Evolutionary conservation across 2,888 invertebrate species (phyloP).

Genomic region (Aphodius granarius): DNA sequence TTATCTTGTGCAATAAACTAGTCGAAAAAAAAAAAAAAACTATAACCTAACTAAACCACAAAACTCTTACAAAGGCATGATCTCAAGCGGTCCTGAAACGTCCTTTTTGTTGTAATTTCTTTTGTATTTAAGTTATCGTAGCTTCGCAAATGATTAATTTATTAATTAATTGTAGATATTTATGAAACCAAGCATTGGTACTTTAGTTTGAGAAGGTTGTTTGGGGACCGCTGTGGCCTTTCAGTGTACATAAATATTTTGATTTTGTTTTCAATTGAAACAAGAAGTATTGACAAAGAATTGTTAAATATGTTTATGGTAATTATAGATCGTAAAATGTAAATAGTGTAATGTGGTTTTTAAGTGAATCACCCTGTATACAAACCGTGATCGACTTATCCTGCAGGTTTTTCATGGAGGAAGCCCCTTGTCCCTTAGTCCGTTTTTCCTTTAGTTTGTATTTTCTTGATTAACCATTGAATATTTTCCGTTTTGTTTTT

Average conservation of each 20-base stretch:
- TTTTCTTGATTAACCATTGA: conserved; percentile 24
- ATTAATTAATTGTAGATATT: neutral
- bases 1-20: conserved; percentile 11
- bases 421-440: conserved; percentile 5
- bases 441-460: conserved; percentile 30
- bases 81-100: neutral
- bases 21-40: neutral
- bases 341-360: neutral
- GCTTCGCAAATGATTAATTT: neutral
- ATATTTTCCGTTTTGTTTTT: neutral
- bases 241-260: neutral
- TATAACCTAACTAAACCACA: neutral
- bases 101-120: neutral
- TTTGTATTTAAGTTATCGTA: neutral
- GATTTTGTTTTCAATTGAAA: neutral
- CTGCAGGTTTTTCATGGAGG: neutral
- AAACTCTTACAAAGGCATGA: neutral
- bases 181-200: neutral
- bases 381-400: conserved; percentile 3
- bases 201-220: neutral
- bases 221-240: neutral
- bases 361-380: conserved; percentile 12
- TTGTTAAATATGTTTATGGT: neutral
- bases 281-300: neutral
- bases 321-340: neutral